Evolutionary conservation across 2,113 vertebrate genomes (phyloP).

Genomic region (Lipophrys pholis): DNA sequence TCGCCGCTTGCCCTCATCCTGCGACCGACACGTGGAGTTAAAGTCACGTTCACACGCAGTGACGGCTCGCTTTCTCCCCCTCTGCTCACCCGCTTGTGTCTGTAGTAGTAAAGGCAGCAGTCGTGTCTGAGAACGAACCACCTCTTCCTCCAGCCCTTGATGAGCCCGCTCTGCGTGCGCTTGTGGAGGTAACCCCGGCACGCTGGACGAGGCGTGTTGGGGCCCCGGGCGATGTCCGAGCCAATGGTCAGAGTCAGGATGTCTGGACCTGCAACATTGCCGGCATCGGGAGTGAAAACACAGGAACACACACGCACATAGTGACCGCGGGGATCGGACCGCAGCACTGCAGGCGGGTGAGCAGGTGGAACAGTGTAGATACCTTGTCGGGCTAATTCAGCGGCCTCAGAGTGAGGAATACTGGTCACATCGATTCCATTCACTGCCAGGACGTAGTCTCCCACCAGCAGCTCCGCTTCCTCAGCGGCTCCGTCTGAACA

Average conservation of each 20-base stretch:
- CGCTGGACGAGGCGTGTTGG: conserved; percentile 88
- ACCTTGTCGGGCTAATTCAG: conserved; percentile 88
- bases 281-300: no score
- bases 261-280: conserved; percentile 83
- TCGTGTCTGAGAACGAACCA: conserved; percentile 93
- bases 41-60: not conserved
- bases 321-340: no score
- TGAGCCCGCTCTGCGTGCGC: conserved; percentile 87
- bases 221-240: conserved; percentile 89
- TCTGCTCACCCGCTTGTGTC: conserved; percentile 88
- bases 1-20: conserved; percentile 90
- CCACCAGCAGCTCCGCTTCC: conserved; percentile 89
- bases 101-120: conserved; percentile 90
- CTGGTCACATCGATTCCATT: conserved; percentile 92
- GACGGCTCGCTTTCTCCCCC: no score
- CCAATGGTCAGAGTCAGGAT: conserved; percentile 88
- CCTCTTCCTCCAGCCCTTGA: conserved; percentile 95
- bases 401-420: conserved; percentile 90
- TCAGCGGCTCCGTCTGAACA: conserved; percentile 89
- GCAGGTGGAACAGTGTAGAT: not conserved
- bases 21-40: not conserved
- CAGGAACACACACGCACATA: no score
- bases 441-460: conserved; percentile 89
- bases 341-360: no score
- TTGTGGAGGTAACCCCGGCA: conserved; percentile 93